These are phyloP conservation scores for Perccottus glenii DNA, from an alignment of 2,113 vertebrate species.

Conservation along the genomic window DNA sequence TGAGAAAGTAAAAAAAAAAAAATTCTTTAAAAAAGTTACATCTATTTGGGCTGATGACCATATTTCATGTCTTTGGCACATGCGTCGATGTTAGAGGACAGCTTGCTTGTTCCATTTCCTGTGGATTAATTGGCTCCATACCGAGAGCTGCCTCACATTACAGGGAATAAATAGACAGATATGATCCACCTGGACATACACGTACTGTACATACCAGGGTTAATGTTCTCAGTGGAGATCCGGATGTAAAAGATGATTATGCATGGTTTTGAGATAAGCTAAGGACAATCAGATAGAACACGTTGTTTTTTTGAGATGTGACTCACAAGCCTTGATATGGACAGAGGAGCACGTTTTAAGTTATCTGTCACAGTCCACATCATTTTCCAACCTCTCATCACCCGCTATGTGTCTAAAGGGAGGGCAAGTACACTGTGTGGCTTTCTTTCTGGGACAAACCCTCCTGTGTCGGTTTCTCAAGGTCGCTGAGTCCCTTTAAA, in stretches of 20 bases:
- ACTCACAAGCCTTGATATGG: conserved; percentile 30
- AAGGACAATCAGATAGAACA: conserved; percentile 26
- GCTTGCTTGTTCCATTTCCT: conserved; percentile 48
- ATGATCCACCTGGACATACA: conserved; percentile 29
- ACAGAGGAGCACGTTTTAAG: neutral
- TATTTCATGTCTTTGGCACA: conserved; percentile 3
- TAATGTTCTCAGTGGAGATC: neutral
- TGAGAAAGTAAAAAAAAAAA: neutral
- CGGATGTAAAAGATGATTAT: neutral
- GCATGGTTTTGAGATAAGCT: conserved; percentile 26
- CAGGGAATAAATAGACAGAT: conserved; percentile 23
- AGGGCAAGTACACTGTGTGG: conserved; percentile 15
- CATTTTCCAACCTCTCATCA: neutral
- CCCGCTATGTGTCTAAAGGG: neutral
- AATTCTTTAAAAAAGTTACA: neutral
- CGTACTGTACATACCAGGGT: conserved; percentile 19
- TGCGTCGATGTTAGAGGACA: conserved; percentile 22
- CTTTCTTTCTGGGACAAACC: conserved; percentile 11
- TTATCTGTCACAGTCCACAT: neutral
- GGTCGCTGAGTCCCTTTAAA: conserved; percentile 33
- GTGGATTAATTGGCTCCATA: conserved; percentile 29
- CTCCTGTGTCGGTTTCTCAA: conserved; percentile 36
- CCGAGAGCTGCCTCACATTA: conserved; percentile 46
- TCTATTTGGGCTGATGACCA: neutral
- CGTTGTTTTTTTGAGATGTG: conserved; percentile 31